Base-by-base conservation (phyloP, 1,140 invertebrate species). In the Campodea augens region DNA sequence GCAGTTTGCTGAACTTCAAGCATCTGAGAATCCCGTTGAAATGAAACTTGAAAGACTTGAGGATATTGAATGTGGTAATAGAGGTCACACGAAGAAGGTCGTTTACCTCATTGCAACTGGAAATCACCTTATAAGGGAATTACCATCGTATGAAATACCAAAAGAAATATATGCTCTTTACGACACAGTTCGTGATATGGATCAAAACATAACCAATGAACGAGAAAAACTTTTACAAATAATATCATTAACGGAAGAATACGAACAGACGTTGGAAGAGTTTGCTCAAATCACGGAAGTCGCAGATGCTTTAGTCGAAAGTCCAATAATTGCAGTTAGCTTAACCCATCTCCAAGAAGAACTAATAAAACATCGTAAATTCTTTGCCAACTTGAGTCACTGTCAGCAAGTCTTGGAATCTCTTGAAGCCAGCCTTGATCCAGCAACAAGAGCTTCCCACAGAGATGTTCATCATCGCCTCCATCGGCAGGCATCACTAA, bases 321-420 rank as follows among this genome's bases (percentile, higher is more conserved):
- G 73, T 52, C 75, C 77, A 15, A 75, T 86, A 23, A 71, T 73
- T 1, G 81, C 83, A 1, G 72, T 67, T 29, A 75, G 75, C 51
- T 63, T 84, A 43, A 73, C 78, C 52, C 77, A 85, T 53, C 60
- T 88, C 7, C 78, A 82, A 43, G 80, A 86, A 54, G 84, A 87
- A 64, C 81, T 88, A 61, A 81, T 86, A 51, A 88, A 84, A 55
- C 81, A 87, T 55, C 69, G 82, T 36, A 85, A 84, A 55, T 87
- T 88, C 62, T 88, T 89, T 55, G 77, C 83, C 0, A 86, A 85
- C 53, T 60, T 90, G 7, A 86, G 81, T 53, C 81, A 87, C 47
- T 88, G 84, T 52, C 69, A 78, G 52, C 55, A 57, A 47, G 82
- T 87, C 49, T 61, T 90, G 18, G 83, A 88, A 60, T 85, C 82